Evolutionary conservation across 2,113 vertebrate genomes (phyloP), one percentile per base, ranked within the genome.

Genomic region (Caranx ignobilis): DNA sequence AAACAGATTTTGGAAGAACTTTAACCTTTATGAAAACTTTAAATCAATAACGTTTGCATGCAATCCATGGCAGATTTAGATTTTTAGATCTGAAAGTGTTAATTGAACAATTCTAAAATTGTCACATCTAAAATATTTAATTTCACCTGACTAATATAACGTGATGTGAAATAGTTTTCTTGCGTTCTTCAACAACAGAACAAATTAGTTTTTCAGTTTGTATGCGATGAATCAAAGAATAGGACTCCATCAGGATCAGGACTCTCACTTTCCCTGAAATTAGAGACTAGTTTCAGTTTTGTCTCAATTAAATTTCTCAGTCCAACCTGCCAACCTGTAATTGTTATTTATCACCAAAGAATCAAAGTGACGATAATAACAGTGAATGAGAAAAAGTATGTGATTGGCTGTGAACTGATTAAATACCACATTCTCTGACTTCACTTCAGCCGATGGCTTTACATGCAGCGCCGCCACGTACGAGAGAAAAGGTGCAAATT

Each of bases 341-440:
- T 21, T 54, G 47, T 48, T 18, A 21, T 54, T n/a, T 54, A 54
- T 54, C 26, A 9, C 50, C n/a, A n/a, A 54, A 54, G 19, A 54
- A 50, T 50, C 1, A 3, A 54, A 54, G 2, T 5, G 1, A 8
- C 16, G 13, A 3, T 21, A 21, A 21, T 54, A 3, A 21, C 2
- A 21, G 50, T n/a, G 19, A 6, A 39, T 13, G 13, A 67, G 7
- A 61, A 48, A 61, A 21, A 54, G 26, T 26, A 45, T 50, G 39
- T 39, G 12, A 54, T 19, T 8, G 9, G 18, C 31, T n/a, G 12
- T 47, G 59, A 77, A 16, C 4, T 55, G 21, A 45, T 62, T 60
- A 34, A 68, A 35, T 76, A 54, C 61, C 37, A 71, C 64, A 72
- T 55, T 69, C 59, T 61, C 66, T 48, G 19, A 56, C 11, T 66